Evolutionary conservation across 1,140 invertebrate genomes (phyloP), one percentile per base, ranked within the genome.

Genomic region (Caenorhabditis inopinata): DNA sequence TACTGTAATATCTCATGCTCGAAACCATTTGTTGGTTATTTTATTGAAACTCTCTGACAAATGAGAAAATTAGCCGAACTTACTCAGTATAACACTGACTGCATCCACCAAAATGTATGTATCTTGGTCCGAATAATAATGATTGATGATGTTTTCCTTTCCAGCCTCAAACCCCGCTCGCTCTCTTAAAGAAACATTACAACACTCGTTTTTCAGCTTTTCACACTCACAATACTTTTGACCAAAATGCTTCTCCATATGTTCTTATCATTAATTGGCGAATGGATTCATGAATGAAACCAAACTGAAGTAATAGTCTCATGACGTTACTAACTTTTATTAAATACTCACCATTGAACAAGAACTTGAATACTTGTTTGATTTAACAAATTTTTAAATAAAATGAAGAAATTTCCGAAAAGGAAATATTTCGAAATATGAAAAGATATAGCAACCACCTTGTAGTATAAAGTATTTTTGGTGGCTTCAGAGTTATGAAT

Each of bases 91-190:
- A 25, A 47, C 58, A 74, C 79, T 78, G 42, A 87, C 83, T 42
- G 78, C 76, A 35, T 86, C 86, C 12, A 86, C 84, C 29, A 86
- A 74, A 11, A 58, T 62, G 46, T 86, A 87, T 23, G 85, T 86
- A 35, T 87, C 86, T 18, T 62, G 35, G 51, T 86, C 85, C 6
- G 82, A 78, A 51, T 86, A 86, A 58, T 86, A 85, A 51, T 85
- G 84, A 77, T 85, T 83, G 18, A 85, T 73, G 35, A 85, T 85
- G 46, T 86, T 85, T 62, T 86, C 85, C 49, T 87, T 86, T 38
- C 85, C 85, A 32, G 75, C 76, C 58, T 87, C 85, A 58, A 87
- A 85, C 3, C 86, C 85, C 16, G 84, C 29, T 47, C 83, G 32
- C 49, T 79, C 79, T 48, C 79, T 79, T 11, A 25, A 76, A 42